Percentiles rank a stretch among this genome's conserved stretches.
phyloP scores from a whole-genome alignment of 2,113 vertebrate genomes.

The Camelus dromedarius region DNA sequence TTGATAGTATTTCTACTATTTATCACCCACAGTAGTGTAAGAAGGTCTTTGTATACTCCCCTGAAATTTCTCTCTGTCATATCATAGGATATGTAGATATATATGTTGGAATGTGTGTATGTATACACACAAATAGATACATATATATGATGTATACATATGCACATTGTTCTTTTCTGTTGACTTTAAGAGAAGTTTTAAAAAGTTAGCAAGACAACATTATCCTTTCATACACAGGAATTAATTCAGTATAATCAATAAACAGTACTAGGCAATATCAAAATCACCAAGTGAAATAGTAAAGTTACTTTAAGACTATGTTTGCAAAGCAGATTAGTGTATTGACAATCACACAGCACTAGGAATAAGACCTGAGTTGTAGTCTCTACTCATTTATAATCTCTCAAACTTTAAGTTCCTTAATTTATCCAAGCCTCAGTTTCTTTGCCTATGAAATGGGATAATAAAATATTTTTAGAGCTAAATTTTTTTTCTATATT shows the following conservation, averaged over 20 bases:
- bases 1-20: constrained; percentile 42
- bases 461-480: not conserved
- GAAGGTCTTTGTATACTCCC: not conserved
- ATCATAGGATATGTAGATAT: not conserved
- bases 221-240: not conserved
- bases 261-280: not conserved
- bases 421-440: not conserved
- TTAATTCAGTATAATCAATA: not conserved
- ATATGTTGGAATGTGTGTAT: not conserved
- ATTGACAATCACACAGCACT: not conserved
- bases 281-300: not conserved
- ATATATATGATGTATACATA: not conserved
- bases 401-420: not conserved
- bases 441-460: not conserved
- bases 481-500: not conserved
- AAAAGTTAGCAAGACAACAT: not conserved
- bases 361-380: not conserved
- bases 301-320: not conserved
- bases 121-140: not conserved
- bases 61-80: not conserved
- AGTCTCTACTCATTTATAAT: not conserved
- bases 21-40: not conserved
- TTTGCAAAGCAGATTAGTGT: not conserved
- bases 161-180: not conserved
- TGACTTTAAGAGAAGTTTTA: not conserved